Base-by-base conservation (phyloP, 2,888 invertebrate species). In the Drosophila emarginata region DNA sequence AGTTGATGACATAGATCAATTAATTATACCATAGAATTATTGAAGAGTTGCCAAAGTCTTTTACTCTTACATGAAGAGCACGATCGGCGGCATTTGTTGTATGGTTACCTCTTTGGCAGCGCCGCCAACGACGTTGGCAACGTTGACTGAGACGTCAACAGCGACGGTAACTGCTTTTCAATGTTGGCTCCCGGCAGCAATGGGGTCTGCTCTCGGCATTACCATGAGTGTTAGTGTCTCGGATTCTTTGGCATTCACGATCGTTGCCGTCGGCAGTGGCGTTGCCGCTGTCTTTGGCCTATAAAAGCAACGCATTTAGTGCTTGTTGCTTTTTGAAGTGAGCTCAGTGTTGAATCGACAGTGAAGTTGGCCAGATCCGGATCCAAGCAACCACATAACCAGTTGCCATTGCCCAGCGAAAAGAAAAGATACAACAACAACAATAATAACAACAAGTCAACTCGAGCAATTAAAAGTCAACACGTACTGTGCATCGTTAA, bases 301-400 rank as follows among this genome's bases (percentile, higher is more conserved):
- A 89, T 89, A 89, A 90, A 89, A 90, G 80, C 79, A 59, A 77
- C 74, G 72, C 82, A 90, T 91, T 91, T 90, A 85, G 87, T 80
- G 76, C 79, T 87, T 67, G 81, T 79, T 83, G 84, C 81, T 90
- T 90, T 90, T 89, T 76, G 77, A 79, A 83, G 87, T 78, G 80
- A 80, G 83, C 86, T 90, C 91, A 90, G 91, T 90, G 89, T 90
- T 87, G 79, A 81, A 80, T 82, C 78, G 79, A 80, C 89, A 87
- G 82, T 78, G 82, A 73, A 86, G 86, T 89, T 86, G 90, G 80
- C 81, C 80, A 83, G 90, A 67, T 53, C 70, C 74, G 54, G 32
- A 45, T 60, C 39, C 40, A 56, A 50, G 60, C 45, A 45, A 45
- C 18, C 45, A 45, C 53, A 23, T 53, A 54, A 64, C 59, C 40